Conservation (phyloP, 2,888 invertebrate genomes). For the Toxonevra muliebris region DNA sequence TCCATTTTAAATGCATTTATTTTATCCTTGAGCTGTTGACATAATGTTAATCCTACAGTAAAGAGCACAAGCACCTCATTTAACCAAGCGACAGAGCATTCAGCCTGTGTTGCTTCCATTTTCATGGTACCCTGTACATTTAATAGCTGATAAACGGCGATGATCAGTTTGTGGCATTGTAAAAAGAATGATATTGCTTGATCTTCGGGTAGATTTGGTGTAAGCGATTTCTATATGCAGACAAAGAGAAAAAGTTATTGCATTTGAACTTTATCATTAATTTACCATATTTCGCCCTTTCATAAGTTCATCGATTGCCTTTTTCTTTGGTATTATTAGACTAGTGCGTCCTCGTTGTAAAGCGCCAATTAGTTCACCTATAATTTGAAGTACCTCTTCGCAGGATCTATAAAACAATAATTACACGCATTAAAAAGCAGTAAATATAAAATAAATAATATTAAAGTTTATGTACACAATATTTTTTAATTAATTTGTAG, state of each 20-base stretch:
- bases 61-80: constrained; percentile 90
- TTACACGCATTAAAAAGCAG: constrained; percentile 35
- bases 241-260: constrained; percentile 26
- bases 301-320: constrained; percentile 92
- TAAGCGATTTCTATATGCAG: constrained; percentile 79
- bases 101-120: constrained; percentile 88
- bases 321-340: constrained; percentile 90
- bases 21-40: constrained; percentile 95
- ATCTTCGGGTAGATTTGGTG: constrained; percentile 91
- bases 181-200: constrained; percentile 95
- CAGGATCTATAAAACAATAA: constrained; percentile 71
- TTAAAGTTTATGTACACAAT: no score
- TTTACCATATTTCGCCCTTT: constrained; percentile 90
- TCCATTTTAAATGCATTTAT: constrained; percentile 66
- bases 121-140: constrained; percentile 85
- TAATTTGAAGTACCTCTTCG: constrained; percentile 85
- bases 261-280: constrained; percentile 13
- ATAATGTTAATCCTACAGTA: constrained; percentile 88
- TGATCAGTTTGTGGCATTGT: constrained; percentile 91
- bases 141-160: constrained; percentile 89
- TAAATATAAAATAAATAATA: neutral
- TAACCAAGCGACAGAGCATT: constrained; percentile 92
- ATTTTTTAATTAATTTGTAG: no score
- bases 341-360: constrained; percentile 86
- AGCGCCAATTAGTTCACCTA: constrained; percentile 85